Percentiles rank a stretch among this genome's conserved stretches.
Conservation (phyloP, 2,113 vertebrate genomes). For the Riparia riparia region DNA sequence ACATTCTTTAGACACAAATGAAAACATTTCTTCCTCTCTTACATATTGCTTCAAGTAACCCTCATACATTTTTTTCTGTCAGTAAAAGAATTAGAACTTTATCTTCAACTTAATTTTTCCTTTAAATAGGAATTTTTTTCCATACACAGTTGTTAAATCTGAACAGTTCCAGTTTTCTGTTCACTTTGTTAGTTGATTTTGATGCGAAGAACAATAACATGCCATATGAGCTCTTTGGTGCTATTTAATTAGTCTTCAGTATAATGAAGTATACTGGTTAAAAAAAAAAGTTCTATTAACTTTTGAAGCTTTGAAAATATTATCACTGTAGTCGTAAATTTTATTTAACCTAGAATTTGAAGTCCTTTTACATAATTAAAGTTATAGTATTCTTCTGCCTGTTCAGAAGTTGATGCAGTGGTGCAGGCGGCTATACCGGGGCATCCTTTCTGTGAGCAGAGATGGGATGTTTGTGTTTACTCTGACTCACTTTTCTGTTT, state of each 20-base stretch:
- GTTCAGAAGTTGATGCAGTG: background rate
- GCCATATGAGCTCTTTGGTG: background rate
- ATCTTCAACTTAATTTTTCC: background rate
- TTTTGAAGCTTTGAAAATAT: background rate
- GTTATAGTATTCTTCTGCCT: background rate
- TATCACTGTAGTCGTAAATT: background rate
- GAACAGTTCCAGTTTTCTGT: background rate
- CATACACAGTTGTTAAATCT: background rate
- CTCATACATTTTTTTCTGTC: background rate
- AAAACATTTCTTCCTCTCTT: background rate
- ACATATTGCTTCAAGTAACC: background rate
- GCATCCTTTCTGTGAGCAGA: background rate
- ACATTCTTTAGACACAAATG: background rate
- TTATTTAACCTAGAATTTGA: background rate
- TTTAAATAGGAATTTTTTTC: background rate
- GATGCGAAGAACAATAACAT: rapidly evolving
- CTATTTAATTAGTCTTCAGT: background rate
- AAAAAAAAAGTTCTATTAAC: background rate
- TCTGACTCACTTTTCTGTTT: background rate
- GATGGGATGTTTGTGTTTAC: background rate
- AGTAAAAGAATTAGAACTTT: background rate
- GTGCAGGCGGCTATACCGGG: background rate
- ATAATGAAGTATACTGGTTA: background rate
- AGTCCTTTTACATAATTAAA: background rate
- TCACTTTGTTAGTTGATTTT: background rate